phyloP scores from a whole-genome alignment of 1,140 invertebrate genomes.

The Holotrichia oblita region DNA sequence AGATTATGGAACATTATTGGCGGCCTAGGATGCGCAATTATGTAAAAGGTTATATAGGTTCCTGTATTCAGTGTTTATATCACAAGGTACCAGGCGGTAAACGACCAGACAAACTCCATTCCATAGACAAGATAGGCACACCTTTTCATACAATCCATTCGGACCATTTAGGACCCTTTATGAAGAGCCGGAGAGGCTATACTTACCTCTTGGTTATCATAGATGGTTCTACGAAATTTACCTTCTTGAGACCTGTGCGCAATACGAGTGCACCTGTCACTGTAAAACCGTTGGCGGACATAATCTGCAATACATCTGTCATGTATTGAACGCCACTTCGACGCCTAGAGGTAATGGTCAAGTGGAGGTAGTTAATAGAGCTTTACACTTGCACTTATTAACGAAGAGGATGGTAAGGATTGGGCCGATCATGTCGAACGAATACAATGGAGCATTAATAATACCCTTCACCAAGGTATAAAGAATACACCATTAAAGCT shows the following conservation, averaged over 20 bases:
- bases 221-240: no score
- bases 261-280: background rate
- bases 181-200: conserved; percentile 50
- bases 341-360: no score
- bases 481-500: background rate
- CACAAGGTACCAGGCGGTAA: conserved; percentile 53
- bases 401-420: no score
- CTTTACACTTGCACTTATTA: no score
- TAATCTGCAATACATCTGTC: background rate
- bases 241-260: no score
- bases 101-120: background rate
- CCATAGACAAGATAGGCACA: conserved; percentile 3
- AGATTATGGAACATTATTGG: no score
- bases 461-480: background rate
- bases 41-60: conserved; percentile 48
- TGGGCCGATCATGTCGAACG: no score
- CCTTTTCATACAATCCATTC: conserved; percentile 23
- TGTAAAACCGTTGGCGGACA: background rate
- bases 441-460: conserved; percentile 12
- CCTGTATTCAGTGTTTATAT: conserved; percentile 53
- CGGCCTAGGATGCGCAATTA: conserved; percentile 53
- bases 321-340: no score
- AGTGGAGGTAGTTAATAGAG: no score
- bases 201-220: conserved; percentile 50
- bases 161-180: conserved; percentile 35